Evolutionary conservation across 2,888 invertebrate species (phyloP).

Genomic region (Taphrorychus bicolor): DNA sequence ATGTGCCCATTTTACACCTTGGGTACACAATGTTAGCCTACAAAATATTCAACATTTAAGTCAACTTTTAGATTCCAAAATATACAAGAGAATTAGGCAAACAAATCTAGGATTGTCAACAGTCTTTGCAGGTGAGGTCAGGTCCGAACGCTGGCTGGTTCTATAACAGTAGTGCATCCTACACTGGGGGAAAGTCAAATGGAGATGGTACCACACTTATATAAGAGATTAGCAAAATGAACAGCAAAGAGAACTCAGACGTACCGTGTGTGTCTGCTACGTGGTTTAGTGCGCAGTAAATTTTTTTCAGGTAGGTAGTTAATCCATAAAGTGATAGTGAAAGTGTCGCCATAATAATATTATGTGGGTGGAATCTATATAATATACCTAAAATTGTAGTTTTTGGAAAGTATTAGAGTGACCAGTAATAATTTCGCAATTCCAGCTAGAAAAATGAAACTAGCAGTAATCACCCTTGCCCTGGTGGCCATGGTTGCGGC

Average conservation of each 20-base stretch:
- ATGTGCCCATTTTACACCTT: too few relatives aligned
- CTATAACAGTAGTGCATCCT: neutral
- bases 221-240: slow-evolving; percentile 34
- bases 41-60: too few relatives aligned
- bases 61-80: neutral
- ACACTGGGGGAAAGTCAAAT: slow-evolving; percentile 2
- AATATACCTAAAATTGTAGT: too few relatives aligned
- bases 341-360: slow-evolving; percentile 11
- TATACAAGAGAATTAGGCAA: neutral
- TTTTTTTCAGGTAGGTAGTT: slow-evolving; percentile 21
- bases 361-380: slow-evolving; percentile 8
- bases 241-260: slow-evolving; percentile 10
- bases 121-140: neutral
- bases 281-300: neutral
- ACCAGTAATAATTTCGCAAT: neutral
- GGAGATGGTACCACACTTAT: slow-evolving; percentile 37
- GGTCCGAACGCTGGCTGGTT: neutral
- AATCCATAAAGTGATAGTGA: slow-evolving; percentile 21
- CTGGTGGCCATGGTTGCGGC: slow-evolving; percentile 64
- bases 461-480: slow-evolving; percentile 55
- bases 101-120: neutral
- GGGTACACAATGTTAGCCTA: too few relatives aligned
- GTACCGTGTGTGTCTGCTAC: slow-evolving; percentile 12
- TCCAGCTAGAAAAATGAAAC: slow-evolving; percentile 51
- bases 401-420: slow-evolving; percentile 7